Evolutionary conservation across 2,888 invertebrate genomes (phyloP).

Genomic region (Globia sparganii): DNA sequence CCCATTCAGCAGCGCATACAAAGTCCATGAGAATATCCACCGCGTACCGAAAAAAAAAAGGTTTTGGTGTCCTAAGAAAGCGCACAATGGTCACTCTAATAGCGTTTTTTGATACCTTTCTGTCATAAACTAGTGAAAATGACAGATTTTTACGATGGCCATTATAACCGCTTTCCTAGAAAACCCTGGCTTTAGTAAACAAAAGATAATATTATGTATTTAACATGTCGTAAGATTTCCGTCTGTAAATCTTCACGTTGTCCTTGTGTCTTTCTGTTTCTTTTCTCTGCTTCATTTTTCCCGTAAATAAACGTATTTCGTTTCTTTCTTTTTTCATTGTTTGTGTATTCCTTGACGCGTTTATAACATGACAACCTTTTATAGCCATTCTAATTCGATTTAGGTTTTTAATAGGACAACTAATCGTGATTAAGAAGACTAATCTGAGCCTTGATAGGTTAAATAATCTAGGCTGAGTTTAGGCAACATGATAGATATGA

Average conservation of each 20-base stretch:
- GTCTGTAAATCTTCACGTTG: too few species aligned
- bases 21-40: too few species aligned
- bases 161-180: too few species aligned
- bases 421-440: neutral
- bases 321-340: neutral
- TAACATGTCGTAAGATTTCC: neutral
- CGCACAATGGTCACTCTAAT: too few species aligned
- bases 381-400: neutral
- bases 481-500: too few species aligned
- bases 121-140: too few species aligned
- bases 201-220: neutral
- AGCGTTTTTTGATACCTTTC: too few species aligned
- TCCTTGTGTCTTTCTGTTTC: neutral
- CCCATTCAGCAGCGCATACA: too few species aligned
- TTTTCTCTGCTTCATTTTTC: neutral
- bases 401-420: neutral
- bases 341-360: neutral
- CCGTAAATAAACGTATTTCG: neutral
- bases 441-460: neutral
- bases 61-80: neutral
- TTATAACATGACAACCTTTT: neutral
- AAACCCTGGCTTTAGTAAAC: too few species aligned
- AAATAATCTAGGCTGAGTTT: neutral
- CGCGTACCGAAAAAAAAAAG: too few species aligned
- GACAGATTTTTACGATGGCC: too few species aligned